Conservation (phyloP, 2,113 vertebrate genomes). For the Eudyptes chrysolophus region DNA sequence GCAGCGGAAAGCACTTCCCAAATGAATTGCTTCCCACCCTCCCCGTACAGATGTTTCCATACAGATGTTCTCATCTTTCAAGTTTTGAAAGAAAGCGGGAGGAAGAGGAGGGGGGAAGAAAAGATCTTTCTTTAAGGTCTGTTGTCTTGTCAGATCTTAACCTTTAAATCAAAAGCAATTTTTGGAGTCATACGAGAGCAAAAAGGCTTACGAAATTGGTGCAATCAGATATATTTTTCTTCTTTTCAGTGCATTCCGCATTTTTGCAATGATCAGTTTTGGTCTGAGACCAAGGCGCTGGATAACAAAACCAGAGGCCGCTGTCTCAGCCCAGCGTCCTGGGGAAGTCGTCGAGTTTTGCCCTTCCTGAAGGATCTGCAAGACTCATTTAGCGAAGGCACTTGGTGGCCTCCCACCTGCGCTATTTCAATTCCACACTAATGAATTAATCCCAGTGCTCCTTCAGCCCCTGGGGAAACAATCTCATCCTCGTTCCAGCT, state of each 20-base stretch:
- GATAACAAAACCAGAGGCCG: not conserved
- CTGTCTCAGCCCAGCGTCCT: not conserved
- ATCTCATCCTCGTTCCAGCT: not conserved
- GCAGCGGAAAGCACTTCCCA: not conserved
- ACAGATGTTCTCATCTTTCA: not conserved
- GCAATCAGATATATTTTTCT: not conserved
- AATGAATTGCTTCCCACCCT: not conserved
- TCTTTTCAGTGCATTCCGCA: not conserved
- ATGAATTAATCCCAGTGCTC: not conserved
- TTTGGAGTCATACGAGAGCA: not conserved
- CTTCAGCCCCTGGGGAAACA: not conserved
- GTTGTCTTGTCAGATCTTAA: conserved; percentile 1
- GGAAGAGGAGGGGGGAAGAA: not conserved
- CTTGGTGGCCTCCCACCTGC: not conserved
- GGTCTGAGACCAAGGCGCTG: not conserved
- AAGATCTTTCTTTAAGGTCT: not conserved
- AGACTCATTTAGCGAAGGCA: not conserved
- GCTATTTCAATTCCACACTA: not conserved
- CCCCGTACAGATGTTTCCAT: not conserved
- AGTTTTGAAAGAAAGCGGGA: not conserved
- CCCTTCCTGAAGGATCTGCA: not conserved
- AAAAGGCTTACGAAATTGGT: not conserved
- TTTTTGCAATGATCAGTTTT: not conserved
- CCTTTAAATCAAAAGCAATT: conserved; percentile 39
- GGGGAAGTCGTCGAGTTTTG: not conserved